Evolutionary conservation across 2,888 invertebrate species (phyloP).

Genomic region (Graphium colonna): DNA sequence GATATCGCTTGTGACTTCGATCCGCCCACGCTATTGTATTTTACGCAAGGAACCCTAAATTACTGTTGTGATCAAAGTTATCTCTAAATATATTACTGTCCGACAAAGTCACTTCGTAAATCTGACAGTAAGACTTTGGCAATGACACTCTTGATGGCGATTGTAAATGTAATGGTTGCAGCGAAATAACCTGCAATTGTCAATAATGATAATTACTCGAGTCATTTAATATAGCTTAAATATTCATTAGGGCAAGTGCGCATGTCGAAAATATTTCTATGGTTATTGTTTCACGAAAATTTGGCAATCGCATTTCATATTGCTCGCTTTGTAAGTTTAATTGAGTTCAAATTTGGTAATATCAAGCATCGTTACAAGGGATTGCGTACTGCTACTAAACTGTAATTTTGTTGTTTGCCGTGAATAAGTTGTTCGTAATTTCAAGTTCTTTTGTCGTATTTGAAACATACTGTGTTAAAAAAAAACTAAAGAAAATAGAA

Average conservation of each 20-base stretch:
- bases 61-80: not conserved
- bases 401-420: too few relatives aligned
- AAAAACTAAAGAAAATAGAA: too few relatives aligned
- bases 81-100: not conserved
- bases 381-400: too few relatives aligned
- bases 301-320: not conserved
- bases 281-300: not conserved
- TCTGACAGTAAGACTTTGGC: not conserved
- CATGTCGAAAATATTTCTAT: not conserved
- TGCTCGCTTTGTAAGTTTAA: too few relatives aligned
- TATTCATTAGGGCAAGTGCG: not conserved
- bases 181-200: slow-evolving; percentile 7
- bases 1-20: too few relatives aligned
- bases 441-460: too few relatives aligned
- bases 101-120: not conserved
- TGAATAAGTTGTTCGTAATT: too few relatives aligned
- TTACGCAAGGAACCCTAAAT: not conserved
- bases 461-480: too few relatives aligned
- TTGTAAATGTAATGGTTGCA: slow-evolving; percentile 3
- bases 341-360: too few relatives aligned
- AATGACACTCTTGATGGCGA: not conserved
- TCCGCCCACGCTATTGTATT: too few relatives aligned
- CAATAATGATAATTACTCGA: slow-evolving; percentile 1
- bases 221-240: slow-evolving; percentile 1
- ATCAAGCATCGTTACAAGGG: too few relatives aligned